Base-by-base conservation (phyloP, 2,888 invertebrate species). In the Drosophila rellima region DNA sequence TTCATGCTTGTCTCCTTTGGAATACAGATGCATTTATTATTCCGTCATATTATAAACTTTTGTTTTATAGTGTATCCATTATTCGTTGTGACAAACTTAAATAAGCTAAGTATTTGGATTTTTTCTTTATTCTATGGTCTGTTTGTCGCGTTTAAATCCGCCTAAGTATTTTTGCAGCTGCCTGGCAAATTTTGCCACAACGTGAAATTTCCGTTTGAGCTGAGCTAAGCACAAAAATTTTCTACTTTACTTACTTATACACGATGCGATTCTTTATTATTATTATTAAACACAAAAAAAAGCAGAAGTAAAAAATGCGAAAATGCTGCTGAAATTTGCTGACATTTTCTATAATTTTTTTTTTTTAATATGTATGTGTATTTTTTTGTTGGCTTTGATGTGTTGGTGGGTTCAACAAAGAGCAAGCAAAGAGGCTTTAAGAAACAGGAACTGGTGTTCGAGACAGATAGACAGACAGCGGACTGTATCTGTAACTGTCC, bases 131-230 rank as follows among this genome's bases (percentile, higher is more conserved):
- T 54, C 48, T 45, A 26, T 66, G 67, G 66, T 70, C 67, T 79
- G 87, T 77, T 85, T 89, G 89, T 81, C 89, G 88, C 85, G 81
- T 74, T 86, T 69, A 87, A 85, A 89, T 85, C 89, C 88, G 79
- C 74, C 85, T 75, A 85, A 85, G 85, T 87, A 85, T 89, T 89
- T 82, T 69, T 69, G 63, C 63, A 79, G 80, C 76, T 78, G 79
- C 44, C 69, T 72, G 70, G 75, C 66, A 67, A 80, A 80, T 68
- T 77, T 66, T 75, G 75, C 79, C 82, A 73, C 85, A 80, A 77
- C 77, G 80, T 77, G 65, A 71, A 77, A 73, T 89, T 89, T 89
- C 88, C 83, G 83, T 89, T 86, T 82, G 68, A 80, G 86, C 86
- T 89, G 89, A 89, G 86, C 86, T 85, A 89, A 86, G 86, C 86